These are phyloP conservation scores for Eueremaeus valkanovi DNA, from an alignment of 2,888 invertebrate species.

Conservation along the genomic window DNA sequence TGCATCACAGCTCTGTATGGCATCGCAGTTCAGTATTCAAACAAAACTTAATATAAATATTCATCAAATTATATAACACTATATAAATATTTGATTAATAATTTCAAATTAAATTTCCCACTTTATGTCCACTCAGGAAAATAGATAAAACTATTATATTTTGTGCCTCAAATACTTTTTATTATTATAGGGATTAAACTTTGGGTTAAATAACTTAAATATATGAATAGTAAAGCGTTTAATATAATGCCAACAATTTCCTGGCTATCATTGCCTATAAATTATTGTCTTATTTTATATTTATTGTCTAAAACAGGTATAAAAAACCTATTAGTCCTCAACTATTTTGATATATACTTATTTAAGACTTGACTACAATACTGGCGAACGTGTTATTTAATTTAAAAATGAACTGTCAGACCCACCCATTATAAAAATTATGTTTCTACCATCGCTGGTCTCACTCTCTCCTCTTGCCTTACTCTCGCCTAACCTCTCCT, in stretches of 20 bases:
- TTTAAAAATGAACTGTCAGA: slow-evolving; percentile 34
- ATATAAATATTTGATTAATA: slow-evolving; percentile 14
- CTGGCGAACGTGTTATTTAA: slow-evolving; percentile 5
- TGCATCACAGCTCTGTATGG: neutral
- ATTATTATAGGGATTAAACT: neutral
- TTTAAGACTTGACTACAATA: neutral
- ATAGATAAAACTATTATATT: no score
- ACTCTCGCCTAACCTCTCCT: neutral
- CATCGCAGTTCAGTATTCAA: neutral
- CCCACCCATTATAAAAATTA: slow-evolving; percentile 34
- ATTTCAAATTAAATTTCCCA: slow-evolving; percentile 14
- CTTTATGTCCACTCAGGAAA: neutral
- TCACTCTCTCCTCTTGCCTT: neutral
- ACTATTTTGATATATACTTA: slow-evolving; percentile 25
- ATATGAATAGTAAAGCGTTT: neutral
- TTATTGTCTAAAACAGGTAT: slow-evolving; percentile 5
- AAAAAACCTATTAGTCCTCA: slow-evolving; percentile 23
- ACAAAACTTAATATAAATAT: neutral
- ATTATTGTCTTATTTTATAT: slow-evolving; percentile 21
- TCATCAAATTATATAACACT: neutral
- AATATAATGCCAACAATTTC: slow-evolving; percentile 13
- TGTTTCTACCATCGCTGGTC: neutral
- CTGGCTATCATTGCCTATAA: slow-evolving; percentile 24
- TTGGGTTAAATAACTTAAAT: slow-evolving; percentile 3
- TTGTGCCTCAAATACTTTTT: neutral